A percentile compares a stretch with the other conserved stretches of the same genome.
These are phyloP conservation scores for Carlito syrichta DNA, from an alignment of 2,113 vertebrate species.

Conservation along the genomic window DNA sequence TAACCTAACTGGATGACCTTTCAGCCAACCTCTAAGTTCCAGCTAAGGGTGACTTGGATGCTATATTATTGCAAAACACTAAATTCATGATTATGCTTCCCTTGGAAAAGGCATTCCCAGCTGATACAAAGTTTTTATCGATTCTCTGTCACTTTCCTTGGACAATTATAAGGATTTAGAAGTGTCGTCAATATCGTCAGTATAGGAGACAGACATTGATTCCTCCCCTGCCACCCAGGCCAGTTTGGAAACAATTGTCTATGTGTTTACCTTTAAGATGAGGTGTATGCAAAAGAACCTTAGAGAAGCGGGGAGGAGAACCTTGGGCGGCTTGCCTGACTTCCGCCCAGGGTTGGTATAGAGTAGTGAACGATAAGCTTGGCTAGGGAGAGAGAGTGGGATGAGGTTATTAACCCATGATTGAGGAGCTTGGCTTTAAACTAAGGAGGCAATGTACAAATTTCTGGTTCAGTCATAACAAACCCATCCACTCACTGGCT, in stretches of 20 bases:
- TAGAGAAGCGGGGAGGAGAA: neutral
- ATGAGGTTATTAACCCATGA: conserved; percentile 30
- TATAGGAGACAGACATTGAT: neutral
- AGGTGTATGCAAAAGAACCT: neutral
- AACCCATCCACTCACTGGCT: conserved; percentile 63
- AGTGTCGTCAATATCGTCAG: neutral
- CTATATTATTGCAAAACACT: neutral
- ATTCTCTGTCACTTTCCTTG: neutral
- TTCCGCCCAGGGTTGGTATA: neutral
- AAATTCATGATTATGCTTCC: conserved; percentile 11
- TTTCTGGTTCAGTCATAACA: conserved; percentile 71
- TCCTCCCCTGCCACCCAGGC: neutral
- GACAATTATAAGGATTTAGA: neutral
- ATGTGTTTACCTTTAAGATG: neutral
- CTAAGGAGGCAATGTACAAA: conserved; percentile 56
- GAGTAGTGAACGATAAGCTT: neutral
- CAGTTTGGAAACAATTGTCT: neutral
- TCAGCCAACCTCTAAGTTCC: neutral
- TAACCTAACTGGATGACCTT: neutral
- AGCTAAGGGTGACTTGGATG: neutral
- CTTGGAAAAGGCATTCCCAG: neutral
- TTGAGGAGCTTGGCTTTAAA: conserved; percentile 54
- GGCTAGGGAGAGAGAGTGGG: neutral
- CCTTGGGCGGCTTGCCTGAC: neutral
- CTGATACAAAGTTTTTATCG: neutral